Conservation (phyloP, 2,888 invertebrate species). For the Alloscopus bannaensis region DNA sequence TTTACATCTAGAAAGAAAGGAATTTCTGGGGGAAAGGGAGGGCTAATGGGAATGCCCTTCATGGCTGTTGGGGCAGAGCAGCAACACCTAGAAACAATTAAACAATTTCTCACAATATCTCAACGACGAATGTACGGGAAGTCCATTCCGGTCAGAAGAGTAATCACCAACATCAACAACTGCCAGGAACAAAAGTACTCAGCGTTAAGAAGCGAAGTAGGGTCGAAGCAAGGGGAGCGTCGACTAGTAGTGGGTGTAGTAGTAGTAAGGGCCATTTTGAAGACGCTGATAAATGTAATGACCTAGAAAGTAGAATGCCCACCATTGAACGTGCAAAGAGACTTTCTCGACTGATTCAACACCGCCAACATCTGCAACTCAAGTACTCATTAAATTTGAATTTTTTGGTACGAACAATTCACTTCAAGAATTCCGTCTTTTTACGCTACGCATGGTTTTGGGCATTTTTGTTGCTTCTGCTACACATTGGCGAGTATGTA, state of each 20-base stretch:
- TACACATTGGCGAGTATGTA: too few species aligned
- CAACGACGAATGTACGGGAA: constrained; percentile 2
- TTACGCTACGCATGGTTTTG: too few species aligned
- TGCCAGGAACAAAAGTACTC: constrained; percentile 60
- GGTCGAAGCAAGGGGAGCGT: constrained; percentile 13
- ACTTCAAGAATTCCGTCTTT: too few species aligned
- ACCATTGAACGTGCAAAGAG: constrained; percentile 73
- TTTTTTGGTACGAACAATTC: too few species aligned
- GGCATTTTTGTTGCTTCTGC: too few species aligned
- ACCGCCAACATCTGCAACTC: constrained; percentile 71
- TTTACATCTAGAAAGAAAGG: constrained; percentile 28
- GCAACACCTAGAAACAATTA: constrained; percentile 31
- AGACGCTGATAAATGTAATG: constrained; percentile 54
- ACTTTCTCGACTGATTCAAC: constrained; percentile 72
- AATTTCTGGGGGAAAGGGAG: constrained; percentile 27
- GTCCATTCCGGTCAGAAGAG: constrained; percentile 50
- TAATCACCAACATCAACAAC: constrained; percentile 60
- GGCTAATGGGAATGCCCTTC: constrained; percentile 25
- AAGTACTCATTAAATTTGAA: constrained; percentile 69
- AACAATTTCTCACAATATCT: constrained; percentile 43
- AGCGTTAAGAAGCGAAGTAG: constrained; percentile 41
- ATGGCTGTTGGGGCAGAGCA: constrained; percentile 2
- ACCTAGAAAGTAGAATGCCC: constrained; percentile 62
- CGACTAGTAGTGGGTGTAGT: constrained; percentile 16
- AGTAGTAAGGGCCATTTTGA: constrained; percentile 48